Base-by-base conservation (phyloP, 2,113 vertebrate genomes). In the Acanthochromis polyacanthus region DNA sequence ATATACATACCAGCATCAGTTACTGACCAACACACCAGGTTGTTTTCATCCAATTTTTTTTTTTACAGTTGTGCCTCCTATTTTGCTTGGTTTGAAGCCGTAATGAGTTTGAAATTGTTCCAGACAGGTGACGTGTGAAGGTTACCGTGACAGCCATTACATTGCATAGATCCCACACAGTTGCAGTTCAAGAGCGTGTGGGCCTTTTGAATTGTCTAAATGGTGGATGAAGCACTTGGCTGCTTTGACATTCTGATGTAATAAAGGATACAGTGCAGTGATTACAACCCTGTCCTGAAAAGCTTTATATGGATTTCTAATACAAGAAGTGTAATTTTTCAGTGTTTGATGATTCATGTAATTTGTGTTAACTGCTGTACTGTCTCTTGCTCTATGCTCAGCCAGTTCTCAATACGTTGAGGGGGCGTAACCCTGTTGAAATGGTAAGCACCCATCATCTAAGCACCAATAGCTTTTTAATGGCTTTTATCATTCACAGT, bases 341-440 rank as follows among this genome's bases (percentile, higher is more conserved):
- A 43, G 25, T 52, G 60, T 82, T 71, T 78, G 71, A 88, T 83
- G 68, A 87, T 81, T 85, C 64, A 82, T 82, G 50, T 61, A 80
- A 79, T 87, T 83, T 80, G 51, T 70, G 17, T 81, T 79, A 83
- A 81, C 71, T 57, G 64, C 73, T 57, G 61, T 56, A 8, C 57
- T 55, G 36, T 62, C 70, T 48, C 50, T 75, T 71, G 64, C 64
- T 85, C 57, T 25, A 14, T 86, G 68, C 40, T 60, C 59, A 76
- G 50, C 11, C 65, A 43, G 17, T 72, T 71, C 56, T 38, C 46
- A 60, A 45, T 73, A 74, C 1, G 9, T 25, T 45, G 55, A 51
- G 52, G 50, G 50, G 63, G 45, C 5, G 48, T 19, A 71, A 60
- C 77, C 68, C 64, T 67, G 45, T 76, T 60, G 53, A 78, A 68